Evolutionary conservation across 2,113 vertebrate species (phyloP).

Genomic region (Struthidea cinerea): DNA sequence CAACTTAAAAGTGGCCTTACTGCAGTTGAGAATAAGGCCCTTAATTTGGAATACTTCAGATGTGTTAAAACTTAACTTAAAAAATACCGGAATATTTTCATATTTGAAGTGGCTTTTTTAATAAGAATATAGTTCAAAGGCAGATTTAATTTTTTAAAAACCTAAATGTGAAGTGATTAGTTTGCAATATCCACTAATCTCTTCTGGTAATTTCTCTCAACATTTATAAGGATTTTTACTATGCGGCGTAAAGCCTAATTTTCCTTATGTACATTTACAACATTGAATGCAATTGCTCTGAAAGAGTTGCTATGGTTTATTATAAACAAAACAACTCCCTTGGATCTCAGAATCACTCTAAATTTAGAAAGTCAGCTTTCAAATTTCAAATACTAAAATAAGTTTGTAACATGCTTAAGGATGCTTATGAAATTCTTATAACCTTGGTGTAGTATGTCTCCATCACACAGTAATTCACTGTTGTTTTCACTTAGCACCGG

Average conservation of each 20-base stretch:
- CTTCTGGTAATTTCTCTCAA: neutral
- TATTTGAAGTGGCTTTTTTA: neutral
- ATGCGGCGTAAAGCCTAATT: neutral
- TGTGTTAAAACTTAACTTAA: neutral
- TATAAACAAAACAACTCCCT: neutral
- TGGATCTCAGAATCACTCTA: neutral
- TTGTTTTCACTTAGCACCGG: neutral
- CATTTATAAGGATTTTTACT: neutral
- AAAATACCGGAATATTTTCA: neutral
- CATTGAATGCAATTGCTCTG: neutral
- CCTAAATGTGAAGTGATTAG: neutral
- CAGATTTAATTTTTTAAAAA: neutral
- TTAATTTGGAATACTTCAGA: neutral
- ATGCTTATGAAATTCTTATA: neutral
- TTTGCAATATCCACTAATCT: neutral
- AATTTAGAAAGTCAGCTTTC: neutral
- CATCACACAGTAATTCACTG: neutral
- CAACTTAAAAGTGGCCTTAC: neutral
- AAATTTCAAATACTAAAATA: neutral
- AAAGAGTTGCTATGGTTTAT: neutral
- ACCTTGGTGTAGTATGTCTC: neutral
- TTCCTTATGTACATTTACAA: neutral
- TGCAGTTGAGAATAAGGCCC: neutral
- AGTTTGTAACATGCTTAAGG: neutral
- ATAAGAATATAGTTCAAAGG: neutral